These are phyloP conservation scores for Apantesis nais DNA, from an alignment of 2,888 invertebrate species.

Conservation along the genomic window DNA sequence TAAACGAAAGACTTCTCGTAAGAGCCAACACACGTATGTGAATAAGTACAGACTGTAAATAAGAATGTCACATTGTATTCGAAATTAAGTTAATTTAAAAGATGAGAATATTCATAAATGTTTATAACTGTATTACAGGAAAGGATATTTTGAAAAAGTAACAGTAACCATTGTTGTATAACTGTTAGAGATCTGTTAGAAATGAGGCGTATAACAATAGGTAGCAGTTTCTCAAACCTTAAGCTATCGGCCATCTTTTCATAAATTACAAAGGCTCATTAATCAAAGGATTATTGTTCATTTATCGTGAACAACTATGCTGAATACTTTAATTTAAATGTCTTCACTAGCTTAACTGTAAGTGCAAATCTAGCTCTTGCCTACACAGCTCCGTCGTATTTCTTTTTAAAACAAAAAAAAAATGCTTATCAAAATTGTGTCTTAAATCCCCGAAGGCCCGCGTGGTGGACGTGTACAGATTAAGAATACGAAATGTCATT, in stretches of 20 bases:
- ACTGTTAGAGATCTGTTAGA: conserved; percentile 41
- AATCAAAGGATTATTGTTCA: conserved; percentile 36
- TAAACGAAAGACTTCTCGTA: conserved; percentile 40
- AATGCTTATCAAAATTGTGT: too few relatives aligned
- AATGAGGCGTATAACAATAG: conserved; percentile 30
- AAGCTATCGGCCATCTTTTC: conserved; percentile 26
- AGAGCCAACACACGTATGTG: conserved; percentile 44
- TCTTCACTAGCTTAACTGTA: not conserved
- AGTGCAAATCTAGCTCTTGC: not conserved
- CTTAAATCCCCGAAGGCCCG: too few relatives aligned
- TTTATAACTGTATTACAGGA: conserved; percentile 27
- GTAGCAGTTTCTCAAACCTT: conserved; percentile 30
- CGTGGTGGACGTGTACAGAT: too few relatives aligned
- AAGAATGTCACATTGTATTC: conserved; percentile 40
- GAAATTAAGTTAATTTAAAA: conserved; percentile 36
- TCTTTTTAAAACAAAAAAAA: too few relatives aligned
- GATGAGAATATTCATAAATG: conserved; percentile 32
- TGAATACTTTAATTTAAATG: conserved; percentile 1
- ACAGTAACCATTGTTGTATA: conserved; percentile 45
- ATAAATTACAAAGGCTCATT: conserved; percentile 32
- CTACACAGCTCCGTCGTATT: not conserved
- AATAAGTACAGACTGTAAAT: conserved; percentile 35
- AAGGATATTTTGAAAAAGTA: conserved; percentile 44
- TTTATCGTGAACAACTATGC: conserved; percentile 13
- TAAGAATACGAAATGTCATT: too few relatives aligned